Evolutionary conservation across 2,797 vertebrate species (phyloP), one percentile per base, ranked within the genome.

Genomic region (Tenualosa ilisha): DNA sequence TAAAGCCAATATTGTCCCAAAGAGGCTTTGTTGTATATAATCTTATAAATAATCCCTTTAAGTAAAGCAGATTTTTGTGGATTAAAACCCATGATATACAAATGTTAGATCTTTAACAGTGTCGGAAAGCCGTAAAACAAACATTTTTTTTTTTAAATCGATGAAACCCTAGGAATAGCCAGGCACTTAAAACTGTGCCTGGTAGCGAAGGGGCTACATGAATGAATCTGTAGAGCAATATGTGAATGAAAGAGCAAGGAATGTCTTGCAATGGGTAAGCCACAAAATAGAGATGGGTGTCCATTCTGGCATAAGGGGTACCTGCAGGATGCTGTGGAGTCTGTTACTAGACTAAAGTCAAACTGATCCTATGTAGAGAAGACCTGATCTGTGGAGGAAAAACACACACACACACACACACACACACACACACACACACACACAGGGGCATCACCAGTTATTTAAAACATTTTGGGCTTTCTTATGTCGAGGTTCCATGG

Each of bases 71-170:
- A 84, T 79, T 79, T 84, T 84, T 65, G 24, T 84, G 84, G 84
- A 87, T 87, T 87, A 86, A 84, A 79, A 83, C 75, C 84, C 72
- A 85, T 85, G 86, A 85, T 88, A 72, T 88, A 79, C 72, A 79
- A 79, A 79, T 79, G 72, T 79, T 79, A n/a, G 24, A 75, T 85
- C 54, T 88, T 84, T 86, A 88, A 88, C 68, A 59, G 85, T 85
- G 72, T 79, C 40, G 84, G 54, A 81, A 85, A 86, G 83, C 84
- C 79, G 37, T 51, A 81, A 61, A 26, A 84, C 87, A 50, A 79
- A 79, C 72, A 22, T 6, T 79, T 79, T 79, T 79, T 79, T 79
- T 22, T 79, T 79, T 22, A 31, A 51, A 51, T 15, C 72, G 22
- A 43, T 22, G 72, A 40, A 79, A 79, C 72, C 72, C 43, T 40